These are phyloP conservation scores for Damaliscus lunatus DNA, from an alignment of 2,113 vertebrate genomes.

Conservation along the genomic window DNA sequence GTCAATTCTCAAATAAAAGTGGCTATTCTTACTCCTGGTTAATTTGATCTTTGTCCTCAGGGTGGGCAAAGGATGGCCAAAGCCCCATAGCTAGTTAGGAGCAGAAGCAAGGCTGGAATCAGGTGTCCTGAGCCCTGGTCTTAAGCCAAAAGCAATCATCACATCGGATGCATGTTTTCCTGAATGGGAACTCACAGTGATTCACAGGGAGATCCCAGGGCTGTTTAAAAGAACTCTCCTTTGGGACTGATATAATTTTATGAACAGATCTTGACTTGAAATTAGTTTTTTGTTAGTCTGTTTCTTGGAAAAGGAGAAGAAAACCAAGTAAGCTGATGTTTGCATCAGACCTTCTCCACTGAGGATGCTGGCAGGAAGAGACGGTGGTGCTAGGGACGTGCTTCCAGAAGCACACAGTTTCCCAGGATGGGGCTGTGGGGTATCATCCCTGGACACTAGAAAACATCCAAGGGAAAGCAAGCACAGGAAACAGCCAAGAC, in stretches of 20 bases:
- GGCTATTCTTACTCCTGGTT: neutral
- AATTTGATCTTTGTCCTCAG: neutral
- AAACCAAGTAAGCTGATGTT: neutral
- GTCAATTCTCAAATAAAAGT: neutral
- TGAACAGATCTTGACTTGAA: neutral
- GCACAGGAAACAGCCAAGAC: slow-evolving; percentile 34
- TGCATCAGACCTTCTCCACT: neutral
- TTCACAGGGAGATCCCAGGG: slow-evolving; percentile 56
- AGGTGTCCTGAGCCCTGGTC: neutral
- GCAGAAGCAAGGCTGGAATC: slow-evolving; percentile 16
- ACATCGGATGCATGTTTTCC: slow-evolving; percentile 72
- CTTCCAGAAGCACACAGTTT: slow-evolving; percentile 29
- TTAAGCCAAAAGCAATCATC: neutral
- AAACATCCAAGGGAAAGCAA: slow-evolving; percentile 43
- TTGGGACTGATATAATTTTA: neutral
- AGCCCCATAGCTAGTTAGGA: neutral
- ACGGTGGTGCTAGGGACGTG: neutral
- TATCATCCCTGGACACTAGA: slow-evolving; percentile 32
- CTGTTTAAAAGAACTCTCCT: neutral
- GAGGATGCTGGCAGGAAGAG: neutral
- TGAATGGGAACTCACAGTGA: slow-evolving; percentile 52
- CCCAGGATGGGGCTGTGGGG: neutral
- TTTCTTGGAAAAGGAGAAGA: neutral
- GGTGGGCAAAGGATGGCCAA: neutral
- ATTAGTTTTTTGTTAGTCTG: neutral